These are phyloP conservation scores for Poeciliopsis presidionis DNA, from an alignment of 2,797 vertebrate species.

Conservation along the genomic window DNA sequence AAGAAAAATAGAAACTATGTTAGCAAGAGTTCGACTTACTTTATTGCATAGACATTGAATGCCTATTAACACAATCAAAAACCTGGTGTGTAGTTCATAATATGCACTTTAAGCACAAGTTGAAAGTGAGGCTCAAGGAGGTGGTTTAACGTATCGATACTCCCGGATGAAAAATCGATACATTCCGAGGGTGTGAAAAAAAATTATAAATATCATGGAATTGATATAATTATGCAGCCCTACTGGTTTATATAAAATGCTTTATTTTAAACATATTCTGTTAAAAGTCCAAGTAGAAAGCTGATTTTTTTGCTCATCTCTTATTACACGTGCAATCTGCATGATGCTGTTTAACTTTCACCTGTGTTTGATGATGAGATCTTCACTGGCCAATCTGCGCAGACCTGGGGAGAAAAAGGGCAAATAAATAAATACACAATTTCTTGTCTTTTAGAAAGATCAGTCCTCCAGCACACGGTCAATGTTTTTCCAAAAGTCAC, in stretches of 20 bases:
- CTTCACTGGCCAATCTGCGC: slow-evolving; percentile 84
- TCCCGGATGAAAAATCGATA: too few species aligned
- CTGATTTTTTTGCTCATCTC: neutral
- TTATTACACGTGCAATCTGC: neutral
- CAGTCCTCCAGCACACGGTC: neutral
- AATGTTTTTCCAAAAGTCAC: slow-evolving; percentile 38
- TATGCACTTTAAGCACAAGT: too few species aligned
- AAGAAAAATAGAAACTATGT: neutral
- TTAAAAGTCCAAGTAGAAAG: neutral
- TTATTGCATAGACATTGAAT: neutral
- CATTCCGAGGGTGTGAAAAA: too few species aligned
- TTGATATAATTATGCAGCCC: too few species aligned
- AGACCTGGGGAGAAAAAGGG: slow-evolving; percentile 73
- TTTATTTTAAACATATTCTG: neutral
- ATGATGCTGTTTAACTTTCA: neutral
- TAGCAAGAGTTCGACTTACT: neutral
- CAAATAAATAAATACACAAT: neutral
- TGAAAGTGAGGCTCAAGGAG: too few species aligned
- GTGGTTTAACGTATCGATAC: too few species aligned
- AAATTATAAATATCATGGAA: too few species aligned
- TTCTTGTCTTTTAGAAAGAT: neutral
- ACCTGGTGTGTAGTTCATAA: too few species aligned
- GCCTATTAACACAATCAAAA: too few species aligned
- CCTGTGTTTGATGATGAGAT: slow-evolving; percentile 90
- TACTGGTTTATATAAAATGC: neutral